A percentile compares a stretch with the other conserved stretches of the same genome.
phyloP scores from a whole-genome alignment of 2,888 invertebrate genomes.

The Zygogramma bicolorata region DNA sequence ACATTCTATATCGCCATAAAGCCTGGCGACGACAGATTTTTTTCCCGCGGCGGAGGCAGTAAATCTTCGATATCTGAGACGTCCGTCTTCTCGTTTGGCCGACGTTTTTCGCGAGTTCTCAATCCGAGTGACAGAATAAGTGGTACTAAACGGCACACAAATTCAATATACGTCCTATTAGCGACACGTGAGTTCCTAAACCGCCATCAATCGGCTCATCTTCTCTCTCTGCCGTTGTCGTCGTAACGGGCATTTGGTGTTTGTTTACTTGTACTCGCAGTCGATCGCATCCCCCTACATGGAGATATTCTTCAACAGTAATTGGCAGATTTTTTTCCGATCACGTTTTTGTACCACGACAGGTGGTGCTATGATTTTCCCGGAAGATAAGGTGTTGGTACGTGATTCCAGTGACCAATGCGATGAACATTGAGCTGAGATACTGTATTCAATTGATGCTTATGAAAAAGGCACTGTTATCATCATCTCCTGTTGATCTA shows the following conservation, averaged over 20 bases:
- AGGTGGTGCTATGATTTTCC: constrained; percentile 26
- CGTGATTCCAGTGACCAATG: constrained; percentile 57
- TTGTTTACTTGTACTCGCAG: constrained; percentile 47
- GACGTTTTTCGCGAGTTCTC: constrained; percentile 32
- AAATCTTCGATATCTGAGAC: constrained; percentile 30
- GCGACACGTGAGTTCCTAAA: constrained; percentile 56
- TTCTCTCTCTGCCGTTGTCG: constrained; percentile 39
- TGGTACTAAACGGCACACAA: constrained; percentile 56
- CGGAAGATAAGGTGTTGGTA: constrained; percentile 53
- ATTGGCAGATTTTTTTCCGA: constrained; percentile 36
- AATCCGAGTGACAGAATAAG: constrained; percentile 51
- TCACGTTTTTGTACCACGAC: constrained; percentile 6
- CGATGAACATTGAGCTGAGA: background rate
- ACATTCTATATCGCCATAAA: background rate
- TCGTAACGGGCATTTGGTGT: constrained; percentile 20
- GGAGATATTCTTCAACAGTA: constrained; percentile 39
- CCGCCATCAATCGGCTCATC: constrained; percentile 55
- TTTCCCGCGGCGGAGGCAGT: background rate
- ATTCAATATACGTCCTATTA: constrained; percentile 60
- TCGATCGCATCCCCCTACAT: constrained; percentile 50
- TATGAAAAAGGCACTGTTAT: no score
- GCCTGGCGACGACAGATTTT: background rate
- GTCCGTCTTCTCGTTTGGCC: constrained; percentile 22
- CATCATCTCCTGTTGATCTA: no score
- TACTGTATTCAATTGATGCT: no score